phyloP scores from a whole-genome alignment of 2,113 vertebrate genomes.

The Acrocephalus kingi region DNA sequence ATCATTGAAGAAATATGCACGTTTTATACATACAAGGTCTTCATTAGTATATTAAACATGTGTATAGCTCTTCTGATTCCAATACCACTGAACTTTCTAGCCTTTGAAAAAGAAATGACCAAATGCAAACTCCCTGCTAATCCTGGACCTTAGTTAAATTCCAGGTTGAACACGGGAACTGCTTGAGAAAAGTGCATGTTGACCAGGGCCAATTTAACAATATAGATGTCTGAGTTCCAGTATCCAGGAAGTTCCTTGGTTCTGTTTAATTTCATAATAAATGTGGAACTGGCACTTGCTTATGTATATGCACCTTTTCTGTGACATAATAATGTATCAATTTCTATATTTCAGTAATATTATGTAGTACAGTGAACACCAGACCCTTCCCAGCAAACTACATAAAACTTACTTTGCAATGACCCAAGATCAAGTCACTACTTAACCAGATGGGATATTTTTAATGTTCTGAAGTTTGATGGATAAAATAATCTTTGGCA shows the following conservation, averaged over 20 bases:
- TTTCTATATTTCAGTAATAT: slow-evolving; percentile 9
- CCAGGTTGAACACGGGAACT: background rate
- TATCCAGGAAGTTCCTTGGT: slow-evolving; percentile 13
- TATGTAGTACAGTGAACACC: background rate
- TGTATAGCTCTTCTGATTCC: background rate
- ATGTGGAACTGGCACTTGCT: background rate
- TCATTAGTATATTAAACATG: background rate
- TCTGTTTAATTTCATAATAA: background rate
- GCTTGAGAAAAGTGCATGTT: background rate
- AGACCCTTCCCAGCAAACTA: background rate
- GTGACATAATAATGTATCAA: background rate
- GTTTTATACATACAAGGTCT: background rate
- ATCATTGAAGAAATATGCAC: background rate
- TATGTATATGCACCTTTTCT: background rate
- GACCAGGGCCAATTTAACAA: background rate
- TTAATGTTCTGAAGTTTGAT: background rate
- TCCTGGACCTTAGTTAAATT: background rate
- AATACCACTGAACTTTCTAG: background rate
- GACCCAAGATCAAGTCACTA: background rate
- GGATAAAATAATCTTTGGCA: slow-evolving; percentile 47
- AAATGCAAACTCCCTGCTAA: background rate
- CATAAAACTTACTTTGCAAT: background rate
- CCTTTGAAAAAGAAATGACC: background rate
- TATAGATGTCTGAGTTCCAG: background rate
- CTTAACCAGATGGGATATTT: slow-evolving; percentile 7